Evolutionary conservation across 2,113 vertebrate species (phyloP).

Genomic region (Bubo bubo): DNA sequence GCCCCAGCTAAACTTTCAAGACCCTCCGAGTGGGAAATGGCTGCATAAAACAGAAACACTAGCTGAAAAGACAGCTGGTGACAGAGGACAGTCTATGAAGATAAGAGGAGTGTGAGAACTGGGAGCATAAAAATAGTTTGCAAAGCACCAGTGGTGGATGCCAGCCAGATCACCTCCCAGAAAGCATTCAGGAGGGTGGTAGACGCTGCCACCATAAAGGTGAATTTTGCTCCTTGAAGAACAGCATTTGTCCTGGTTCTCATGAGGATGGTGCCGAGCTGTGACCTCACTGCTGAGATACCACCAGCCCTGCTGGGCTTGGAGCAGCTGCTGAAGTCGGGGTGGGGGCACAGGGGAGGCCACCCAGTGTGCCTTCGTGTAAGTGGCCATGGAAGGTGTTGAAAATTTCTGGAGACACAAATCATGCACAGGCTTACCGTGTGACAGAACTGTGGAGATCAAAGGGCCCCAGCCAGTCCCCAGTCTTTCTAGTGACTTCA

Average conservation of each 20-base stretch:
- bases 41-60: not conserved
- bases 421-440: accelerated
- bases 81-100: not conserved
- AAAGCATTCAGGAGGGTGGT: not conserved
- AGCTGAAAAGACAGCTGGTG: not conserved
- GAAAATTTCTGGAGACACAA: not conserved
- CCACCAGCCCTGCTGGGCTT: not conserved
- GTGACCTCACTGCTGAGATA: not conserved
- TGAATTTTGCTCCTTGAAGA: not conserved
- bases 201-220: not conserved
- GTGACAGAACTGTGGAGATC: not conserved
- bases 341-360: accelerated
- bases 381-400: accelerated
- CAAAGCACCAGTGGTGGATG: not conserved
- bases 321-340: too few relatives aligned
- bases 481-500: not conserved
- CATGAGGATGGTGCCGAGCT: accelerated
- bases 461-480: not conserved
- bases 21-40: not conserved
- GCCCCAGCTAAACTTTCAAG: not conserved
- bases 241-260: not conserved
- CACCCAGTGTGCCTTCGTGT: accelerated
- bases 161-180: not conserved
- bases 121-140: not conserved
- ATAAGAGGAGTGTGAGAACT: not conserved